Evolutionary conservation across 2,888 invertebrate genomes (phyloP).

Genomic region (Candidula unifasciata): DNA sequence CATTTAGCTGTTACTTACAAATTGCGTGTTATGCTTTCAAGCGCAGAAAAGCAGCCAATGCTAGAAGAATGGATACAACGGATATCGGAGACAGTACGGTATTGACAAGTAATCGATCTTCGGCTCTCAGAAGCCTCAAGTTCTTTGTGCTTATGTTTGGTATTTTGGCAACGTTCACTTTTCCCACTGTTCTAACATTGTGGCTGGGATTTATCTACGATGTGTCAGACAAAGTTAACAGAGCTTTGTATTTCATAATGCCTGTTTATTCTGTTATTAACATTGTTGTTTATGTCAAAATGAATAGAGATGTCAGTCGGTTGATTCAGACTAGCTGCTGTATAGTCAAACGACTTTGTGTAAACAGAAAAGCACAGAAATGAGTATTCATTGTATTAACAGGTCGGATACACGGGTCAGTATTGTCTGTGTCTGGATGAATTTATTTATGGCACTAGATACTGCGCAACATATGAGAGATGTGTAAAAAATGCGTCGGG

Average conservation of each 20-base stretch:
- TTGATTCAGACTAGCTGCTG: no score
- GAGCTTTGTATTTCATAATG: not conserved
- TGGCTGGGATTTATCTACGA: not conserved
- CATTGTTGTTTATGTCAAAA: not conserved
- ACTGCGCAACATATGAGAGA: no score
- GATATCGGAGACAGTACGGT: not conserved
- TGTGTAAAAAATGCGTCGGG: no score
- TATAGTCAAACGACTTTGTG: no score
- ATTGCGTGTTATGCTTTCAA: not conserved
- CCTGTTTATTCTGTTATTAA: not conserved
- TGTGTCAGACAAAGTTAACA: not conserved
- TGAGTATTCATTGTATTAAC: no score
- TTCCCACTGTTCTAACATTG: not conserved
- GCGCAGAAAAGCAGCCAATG: not conserved
- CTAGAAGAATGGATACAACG: not conserved
- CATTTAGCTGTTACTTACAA: not conserved
- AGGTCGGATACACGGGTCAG: no score
- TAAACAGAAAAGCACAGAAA: no score
- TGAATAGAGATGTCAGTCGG: no score
- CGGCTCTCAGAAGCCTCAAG: not conserved
- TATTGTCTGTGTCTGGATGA: no score
- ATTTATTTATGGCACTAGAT: no score
- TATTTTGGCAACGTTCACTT: not conserved
- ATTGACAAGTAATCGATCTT: not conserved
- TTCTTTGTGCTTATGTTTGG: not conserved